Conservation (phyloP, 2,113 vertebrate species). For the Myrmecobius fasciatus region DNA sequence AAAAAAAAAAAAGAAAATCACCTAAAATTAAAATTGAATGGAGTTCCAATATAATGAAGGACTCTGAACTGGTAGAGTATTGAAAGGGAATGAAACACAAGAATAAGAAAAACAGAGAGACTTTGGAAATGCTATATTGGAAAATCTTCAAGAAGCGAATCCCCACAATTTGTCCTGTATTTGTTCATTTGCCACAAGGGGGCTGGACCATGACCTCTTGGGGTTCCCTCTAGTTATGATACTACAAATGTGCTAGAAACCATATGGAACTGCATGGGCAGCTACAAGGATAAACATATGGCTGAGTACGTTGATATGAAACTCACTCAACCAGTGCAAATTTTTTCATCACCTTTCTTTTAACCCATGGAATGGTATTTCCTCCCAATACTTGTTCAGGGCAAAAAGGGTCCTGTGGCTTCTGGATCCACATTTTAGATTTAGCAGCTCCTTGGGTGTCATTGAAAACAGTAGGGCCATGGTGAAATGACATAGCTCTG, state of each 20-base stretch:
- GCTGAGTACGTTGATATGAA: neutral
- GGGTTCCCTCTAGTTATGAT: neutral
- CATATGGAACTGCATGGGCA: neutral
- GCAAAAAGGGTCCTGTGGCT: neutral
- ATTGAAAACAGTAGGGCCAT: constrained; percentile 51
- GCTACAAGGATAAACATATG: neutral
- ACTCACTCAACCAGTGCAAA: constrained; percentile 15
- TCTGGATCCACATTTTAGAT: constrained; percentile 18
- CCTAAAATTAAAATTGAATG: neutral
- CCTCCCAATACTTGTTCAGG: neutral
- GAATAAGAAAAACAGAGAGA: neutral
- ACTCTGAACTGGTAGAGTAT: neutral
- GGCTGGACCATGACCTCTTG: neutral
- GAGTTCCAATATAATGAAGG: neutral
- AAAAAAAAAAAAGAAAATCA: neutral
- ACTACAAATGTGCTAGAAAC: neutral
- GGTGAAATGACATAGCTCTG: constrained; percentile 50
- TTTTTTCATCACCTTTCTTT: constrained; percentile 10
- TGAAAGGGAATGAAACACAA: neutral
- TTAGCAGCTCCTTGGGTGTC: constrained; percentile 51
- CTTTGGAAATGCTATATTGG: neutral
- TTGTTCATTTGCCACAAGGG: neutral
- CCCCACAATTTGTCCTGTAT: neutral
- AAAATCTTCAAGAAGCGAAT: neutral
- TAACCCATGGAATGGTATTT: neutral